Conservation (phyloP, 2,113 vertebrate genomes). For the Physeter macrocephalus region DNA sequence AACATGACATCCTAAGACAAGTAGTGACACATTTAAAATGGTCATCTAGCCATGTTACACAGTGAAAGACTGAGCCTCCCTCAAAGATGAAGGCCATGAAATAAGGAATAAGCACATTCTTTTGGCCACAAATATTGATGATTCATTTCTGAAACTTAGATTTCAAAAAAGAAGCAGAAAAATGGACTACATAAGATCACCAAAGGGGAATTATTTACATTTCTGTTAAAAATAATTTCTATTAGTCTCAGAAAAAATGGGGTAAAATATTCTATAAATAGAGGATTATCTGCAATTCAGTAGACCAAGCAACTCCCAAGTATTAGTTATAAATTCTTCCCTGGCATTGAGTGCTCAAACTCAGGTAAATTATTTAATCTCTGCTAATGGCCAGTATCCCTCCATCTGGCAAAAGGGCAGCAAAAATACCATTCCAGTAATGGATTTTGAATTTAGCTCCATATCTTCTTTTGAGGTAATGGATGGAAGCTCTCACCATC, state of each 20-base stretch:
- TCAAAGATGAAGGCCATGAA: background rate
- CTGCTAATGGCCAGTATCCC: conserved; percentile 40
- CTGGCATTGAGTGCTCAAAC: background rate
- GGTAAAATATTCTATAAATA: background rate
- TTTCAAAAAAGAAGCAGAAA: background rate
- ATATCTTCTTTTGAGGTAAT: conserved; percentile 20
- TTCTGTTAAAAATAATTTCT: conserved; percentile 25
- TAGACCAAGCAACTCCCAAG: background rate
- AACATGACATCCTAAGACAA: background rate
- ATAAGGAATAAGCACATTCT: background rate
- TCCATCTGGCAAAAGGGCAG: background rate
- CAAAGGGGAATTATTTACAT: background rate
- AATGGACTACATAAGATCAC: background rate
- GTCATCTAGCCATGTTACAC: background rate
- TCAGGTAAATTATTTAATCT: conserved; percentile 60
- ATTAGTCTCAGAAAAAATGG: background rate
- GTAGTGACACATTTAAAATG: background rate
- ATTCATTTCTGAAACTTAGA: conserved; percentile 9
- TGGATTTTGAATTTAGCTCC: conserved; percentile 37
- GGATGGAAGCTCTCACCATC: background rate
- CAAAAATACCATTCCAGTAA: background rate
- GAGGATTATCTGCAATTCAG: background rate
- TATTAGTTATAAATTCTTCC: background rate
- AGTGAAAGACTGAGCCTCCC: background rate
- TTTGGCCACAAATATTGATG: background rate